Evolutionary conservation across 1,140 invertebrate species (phyloP), one percentile per base, ranked within the genome.

Genomic region (Papilio aristodemus): DNA sequence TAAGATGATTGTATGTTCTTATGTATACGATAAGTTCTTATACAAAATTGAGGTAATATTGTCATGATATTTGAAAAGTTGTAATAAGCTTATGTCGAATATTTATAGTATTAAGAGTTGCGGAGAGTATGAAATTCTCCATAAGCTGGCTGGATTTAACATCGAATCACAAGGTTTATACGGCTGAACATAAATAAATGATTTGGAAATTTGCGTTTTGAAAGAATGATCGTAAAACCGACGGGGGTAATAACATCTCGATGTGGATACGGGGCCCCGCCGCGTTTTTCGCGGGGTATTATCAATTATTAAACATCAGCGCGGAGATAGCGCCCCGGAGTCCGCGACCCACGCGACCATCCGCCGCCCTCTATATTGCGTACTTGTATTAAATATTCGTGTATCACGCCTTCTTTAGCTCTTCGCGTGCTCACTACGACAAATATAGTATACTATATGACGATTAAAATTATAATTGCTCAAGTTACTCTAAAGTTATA

Each of bases 291-390:
- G 82, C 86, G 86, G 85, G 84, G 89, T 83, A 89, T 91, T 91
- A 91, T 91, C 89, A 91, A 91, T 91, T 91, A 91, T 91, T 89
- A 91, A 91, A 89, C 87, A 91, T 91, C 89, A 91, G 84, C 85
- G 87, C 89, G 87, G 85, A 90, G 89, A 91, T 89, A 86, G 89
- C 87, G 85, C 89, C 89, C 89, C 69, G 70, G 89, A 89, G 87
- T 86, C 84, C 83, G 77, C 79, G 76, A 17, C 89, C 89, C 69
- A 85, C 84, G 77, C 79, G 76, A 75, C 73, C 77, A 76, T 79
- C 81, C 83, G 57, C 66, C 74, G 71, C 80, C 76, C 80, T 74
- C 76, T 86, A 85, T 81, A 83, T 83, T 81, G 82, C 83, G 77
- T 81, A 78, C 84, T 84, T 84, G 80, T 87, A 90, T 90, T 89